These are phyloP conservation scores for Olivierus martensii DNA, from an alignment of 1,140 invertebrate genomes.

Conservation along the genomic window DNA sequence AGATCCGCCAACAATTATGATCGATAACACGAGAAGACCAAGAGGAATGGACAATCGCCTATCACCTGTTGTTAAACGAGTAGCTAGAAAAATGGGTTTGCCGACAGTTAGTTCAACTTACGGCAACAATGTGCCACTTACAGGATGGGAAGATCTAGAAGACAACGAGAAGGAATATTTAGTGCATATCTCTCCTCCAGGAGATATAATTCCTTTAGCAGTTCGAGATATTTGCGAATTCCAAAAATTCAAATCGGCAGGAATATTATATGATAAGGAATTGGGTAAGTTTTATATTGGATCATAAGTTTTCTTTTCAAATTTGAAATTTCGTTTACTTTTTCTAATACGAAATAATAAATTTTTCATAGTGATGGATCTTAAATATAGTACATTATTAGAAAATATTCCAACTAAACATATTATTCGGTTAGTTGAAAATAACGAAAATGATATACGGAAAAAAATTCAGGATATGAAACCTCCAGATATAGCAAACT, in stretches of 20 bases:
- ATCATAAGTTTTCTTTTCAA: constrained; percentile 1
- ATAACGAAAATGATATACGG: constrained; percentile 37
- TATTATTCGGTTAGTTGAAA: constrained; percentile 42
- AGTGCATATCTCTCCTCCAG: constrained; percentile 57
- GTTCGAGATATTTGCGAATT: constrained; percentile 59
- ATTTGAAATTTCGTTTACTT: constrained; percentile 6
- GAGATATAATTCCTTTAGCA: constrained; percentile 62
- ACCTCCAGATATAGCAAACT: constrained; percentile 73
- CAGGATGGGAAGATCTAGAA: constrained; percentile 10
- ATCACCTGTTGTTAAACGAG: constrained; percentile 66
- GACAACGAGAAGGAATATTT: constrained; percentile 46
- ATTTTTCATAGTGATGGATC: constrained; percentile 55
- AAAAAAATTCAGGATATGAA: constrained; percentile 48
- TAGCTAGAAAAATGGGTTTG: constrained; percentile 56
- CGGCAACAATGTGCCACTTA: constrained; percentile 42
- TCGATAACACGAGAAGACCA: constrained; percentile 12
- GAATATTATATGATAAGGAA: constrained; percentile 70
- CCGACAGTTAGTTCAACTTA: constrained; percentile 71
- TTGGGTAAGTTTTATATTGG: constrained; percentile 45
- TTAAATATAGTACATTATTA: constrained; percentile 77
- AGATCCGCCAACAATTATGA: constrained; percentile 5
- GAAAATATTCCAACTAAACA: constrained; percentile 75
- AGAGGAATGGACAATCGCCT: constrained; percentile 24
- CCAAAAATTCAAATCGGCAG: constrained; percentile 79
- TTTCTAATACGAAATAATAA: no score